These are phyloP conservation scores for Chroicocephalus ridibundus DNA, from an alignment of 2,113 vertebrate genomes.

Conservation along the genomic window DNA sequence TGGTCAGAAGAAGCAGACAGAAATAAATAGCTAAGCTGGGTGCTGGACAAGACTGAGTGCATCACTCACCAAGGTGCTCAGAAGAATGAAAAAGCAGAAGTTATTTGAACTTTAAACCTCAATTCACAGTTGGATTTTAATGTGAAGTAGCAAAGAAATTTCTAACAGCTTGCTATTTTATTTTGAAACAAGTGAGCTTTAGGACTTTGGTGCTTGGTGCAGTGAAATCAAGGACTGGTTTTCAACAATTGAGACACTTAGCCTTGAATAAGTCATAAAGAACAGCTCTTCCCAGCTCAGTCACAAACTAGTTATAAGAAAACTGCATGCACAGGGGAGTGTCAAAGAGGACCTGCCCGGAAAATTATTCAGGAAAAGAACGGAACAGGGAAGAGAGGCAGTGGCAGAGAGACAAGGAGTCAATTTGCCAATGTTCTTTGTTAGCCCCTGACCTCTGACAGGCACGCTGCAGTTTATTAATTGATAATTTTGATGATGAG, in stretches of 20 bases:
- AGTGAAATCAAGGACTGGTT: neutral
- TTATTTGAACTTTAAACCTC: neutral
- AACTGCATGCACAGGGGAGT: neutral
- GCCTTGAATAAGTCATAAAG: neutral
- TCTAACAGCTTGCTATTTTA: neutral
- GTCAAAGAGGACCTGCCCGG: neutral
- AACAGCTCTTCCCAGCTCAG: neutral
- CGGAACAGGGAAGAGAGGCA: neutral
- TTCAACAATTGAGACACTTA: neutral
- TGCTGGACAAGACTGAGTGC: neutral
- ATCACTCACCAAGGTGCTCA: neutral
- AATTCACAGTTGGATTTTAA: neutral
- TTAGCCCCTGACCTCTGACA: neutral
- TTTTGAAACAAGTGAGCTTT: neutral
- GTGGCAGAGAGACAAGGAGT: neutral
- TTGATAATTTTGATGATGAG: neutral
- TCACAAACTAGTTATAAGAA: neutral
- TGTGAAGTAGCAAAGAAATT: neutral
- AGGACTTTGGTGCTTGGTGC: neutral
- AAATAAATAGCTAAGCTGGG: neutral
- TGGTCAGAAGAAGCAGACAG: neutral
- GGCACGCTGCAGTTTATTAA: neutral
- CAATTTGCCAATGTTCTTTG: neutral
- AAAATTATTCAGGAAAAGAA: neutral
- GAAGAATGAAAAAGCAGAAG: neutral